These are phyloP conservation scores for Rhopalosiphum padi DNA, from an alignment of 1,140 invertebrate species.

Conservation along the genomic window DNA sequence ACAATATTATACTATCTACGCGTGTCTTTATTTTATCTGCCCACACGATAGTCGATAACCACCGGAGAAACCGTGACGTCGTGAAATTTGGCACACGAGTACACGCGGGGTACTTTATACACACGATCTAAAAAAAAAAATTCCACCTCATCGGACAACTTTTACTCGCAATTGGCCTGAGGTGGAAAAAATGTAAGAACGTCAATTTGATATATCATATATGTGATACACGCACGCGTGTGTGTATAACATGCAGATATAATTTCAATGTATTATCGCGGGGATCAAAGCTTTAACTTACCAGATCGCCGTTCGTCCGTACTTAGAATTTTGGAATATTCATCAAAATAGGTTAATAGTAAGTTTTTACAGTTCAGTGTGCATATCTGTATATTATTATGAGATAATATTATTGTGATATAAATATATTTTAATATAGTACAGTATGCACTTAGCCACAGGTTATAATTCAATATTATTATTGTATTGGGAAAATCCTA, in stretches of 20 bases:
- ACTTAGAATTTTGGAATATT: not conserved
- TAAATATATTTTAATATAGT: not conserved
- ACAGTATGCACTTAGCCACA: not conserved
- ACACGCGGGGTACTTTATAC: not conserved
- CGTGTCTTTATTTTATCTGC: conserved; percentile 4
- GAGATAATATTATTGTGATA: not conserved
- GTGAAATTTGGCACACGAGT: conserved; percentile 9
- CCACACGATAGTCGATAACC: not conserved
- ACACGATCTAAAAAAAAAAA: not conserved
- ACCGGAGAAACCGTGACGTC: not conserved
- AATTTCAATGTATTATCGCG: not conserved
- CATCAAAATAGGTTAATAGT: not conserved
- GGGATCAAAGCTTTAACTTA: not conserved
- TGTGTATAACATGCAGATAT: not conserved
- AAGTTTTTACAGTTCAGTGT: not conserved
- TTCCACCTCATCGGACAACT: conserved; percentile 27
- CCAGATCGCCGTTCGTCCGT: no score
- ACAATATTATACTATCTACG: not conserved
- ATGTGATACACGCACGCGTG: not conserved
- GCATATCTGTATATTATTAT: not conserved
- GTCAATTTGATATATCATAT: not conserved
- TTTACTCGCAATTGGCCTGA: not conserved
- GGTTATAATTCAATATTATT: no score
- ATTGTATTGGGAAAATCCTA: not conserved
- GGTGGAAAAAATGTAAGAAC: conserved; percentile 1